These are phyloP conservation scores for Graphium colonna DNA, from an alignment of 2,888 invertebrate genomes.

Conservation along the genomic window DNA sequence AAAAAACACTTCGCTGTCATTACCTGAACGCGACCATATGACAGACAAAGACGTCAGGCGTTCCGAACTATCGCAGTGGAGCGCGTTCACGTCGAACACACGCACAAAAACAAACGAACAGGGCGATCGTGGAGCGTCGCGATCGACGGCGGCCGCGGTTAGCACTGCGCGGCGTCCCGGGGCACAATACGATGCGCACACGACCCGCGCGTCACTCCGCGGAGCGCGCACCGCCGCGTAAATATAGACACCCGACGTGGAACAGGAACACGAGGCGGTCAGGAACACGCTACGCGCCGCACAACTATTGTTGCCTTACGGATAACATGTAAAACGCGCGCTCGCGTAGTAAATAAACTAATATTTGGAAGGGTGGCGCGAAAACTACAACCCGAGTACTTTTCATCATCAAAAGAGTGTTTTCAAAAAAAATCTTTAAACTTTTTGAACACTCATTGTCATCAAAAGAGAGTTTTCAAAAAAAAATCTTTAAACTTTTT, in stretches of 20 bases:
- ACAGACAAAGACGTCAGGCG: conserved; percentile 35
- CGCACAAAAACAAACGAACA: conserved; percentile 43
- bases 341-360: conserved; percentile 29
- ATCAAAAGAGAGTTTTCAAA: too few species aligned
- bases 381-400: background rate
- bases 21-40: conserved; percentile 58
- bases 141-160: conserved; percentile 36
- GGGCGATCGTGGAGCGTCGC: conserved; percentile 38
- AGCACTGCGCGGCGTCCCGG: conserved; percentile 43
- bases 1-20: conserved; percentile 24
- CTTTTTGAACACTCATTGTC: too few species aligned
- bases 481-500: too few species aligned
- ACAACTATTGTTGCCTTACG: conserved; percentile 33
- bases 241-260: conserved; percentile 70
- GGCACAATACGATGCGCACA: conserved; percentile 41
- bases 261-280: conserved; percentile 67
- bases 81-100: conserved; percentile 45
- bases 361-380: conserved; percentile 18
- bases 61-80: conserved; percentile 37
- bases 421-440: too few species aligned
- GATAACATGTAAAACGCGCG: conserved; percentile 13
- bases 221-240: conserved; percentile 68
- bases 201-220: conserved; percentile 52
- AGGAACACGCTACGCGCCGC: conserved; percentile 44
- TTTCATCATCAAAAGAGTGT: conserved; percentile 1